These are phyloP conservation scores for Linyphia triangularis DNA, from an alignment of 2,888 invertebrate species.

Conservation along the genomic window DNA sequence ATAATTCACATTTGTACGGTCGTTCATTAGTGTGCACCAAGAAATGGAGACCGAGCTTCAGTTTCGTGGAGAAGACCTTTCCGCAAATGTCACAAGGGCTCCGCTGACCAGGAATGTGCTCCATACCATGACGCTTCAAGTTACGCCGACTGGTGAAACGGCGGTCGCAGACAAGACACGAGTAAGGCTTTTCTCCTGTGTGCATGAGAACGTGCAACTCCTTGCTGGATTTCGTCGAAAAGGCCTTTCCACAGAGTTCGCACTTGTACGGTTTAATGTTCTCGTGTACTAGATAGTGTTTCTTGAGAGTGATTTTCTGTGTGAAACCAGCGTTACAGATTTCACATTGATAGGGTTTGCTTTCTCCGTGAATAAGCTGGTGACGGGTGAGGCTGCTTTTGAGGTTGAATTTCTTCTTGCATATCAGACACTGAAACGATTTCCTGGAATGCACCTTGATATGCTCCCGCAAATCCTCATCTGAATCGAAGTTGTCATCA, in stretches of 20 bases:
- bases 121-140: constrained; percentile 59
- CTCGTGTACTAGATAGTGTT: constrained; percentile 53
- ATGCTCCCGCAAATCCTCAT: constrained; percentile 29
- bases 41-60: constrained; percentile 45
- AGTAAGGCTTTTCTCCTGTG: constrained; percentile 50
- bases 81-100: constrained; percentile 65
- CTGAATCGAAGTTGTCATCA: background rate
- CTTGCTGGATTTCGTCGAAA: constrained; percentile 39
- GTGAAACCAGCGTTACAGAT: constrained; percentile 54
- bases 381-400: constrained; percentile 64
- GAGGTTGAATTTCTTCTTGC: constrained; percentile 34
- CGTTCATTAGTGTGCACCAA: constrained; percentile 59
- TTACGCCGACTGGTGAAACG: constrained; percentile 36
- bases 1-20: constrained; percentile 54
- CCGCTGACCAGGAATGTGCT: constrained; percentile 60
- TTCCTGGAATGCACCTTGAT: constrained; percentile 14
- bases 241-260: constrained; percentile 38
- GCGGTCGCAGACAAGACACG: constrained; percentile 48
- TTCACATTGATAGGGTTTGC: constrained; percentile 59
- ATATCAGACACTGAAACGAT: constrained; percentile 12
- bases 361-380: constrained; percentile 21
- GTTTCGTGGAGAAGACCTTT: constrained; percentile 59
- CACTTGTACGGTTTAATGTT: constrained; percentile 62
- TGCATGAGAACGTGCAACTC: constrained; percentile 37
- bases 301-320: constrained; percentile 60